Base-by-base conservation (phyloP, 2,888 invertebrate species). In the Aethes cnicana region DNA sequence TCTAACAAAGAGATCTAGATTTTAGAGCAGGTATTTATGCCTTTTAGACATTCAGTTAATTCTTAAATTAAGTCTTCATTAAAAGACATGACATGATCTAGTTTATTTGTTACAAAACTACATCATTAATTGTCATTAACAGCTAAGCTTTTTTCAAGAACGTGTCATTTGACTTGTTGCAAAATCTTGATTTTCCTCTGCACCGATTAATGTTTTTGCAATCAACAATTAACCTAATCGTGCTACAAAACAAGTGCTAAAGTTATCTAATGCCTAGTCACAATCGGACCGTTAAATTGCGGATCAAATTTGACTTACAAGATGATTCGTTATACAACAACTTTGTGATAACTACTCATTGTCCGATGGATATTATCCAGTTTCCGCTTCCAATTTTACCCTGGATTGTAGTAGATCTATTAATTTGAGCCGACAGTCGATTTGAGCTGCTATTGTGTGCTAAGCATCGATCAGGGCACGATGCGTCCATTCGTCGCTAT, bases 311-410 rank as follows among this genome's bases (percentile, higher is more conserved):
- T 62, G 37, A 33, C 53, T 50, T 39, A 18, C 57, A 53, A 52
- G 48, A 58, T 62, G 62, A 59, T 62, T 48, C 28, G 54, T 68
- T 68, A 63, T 64, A 61, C 58, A 71, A 70, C 61, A 14, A 35
- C 36, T 28, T 23, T 58, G 54, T 44, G 41, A 61, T 69, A 77
- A 77, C 71, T 68, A 74, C 58, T 69, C 53, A 78, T 77, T 78
- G 78, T 78, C 55, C 66, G 63, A 64, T 67, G 71, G 69, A 72
- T 64, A 66, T 61, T 53, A 68, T 14, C 28, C n/a, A 36, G 73
- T 76, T 84, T 85, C 86, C 86, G 82, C 70, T 77, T 77, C 70
- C 67, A 69, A 67, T 65, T 62, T 58, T 61, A 61, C 64, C 68
- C 62, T 68, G 59, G 64, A 58, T 64, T 58, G 61, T 64, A 58